phyloP scores from a whole-genome alignment of 2,888 invertebrate species.

The Schizaphis graminum region DNA sequence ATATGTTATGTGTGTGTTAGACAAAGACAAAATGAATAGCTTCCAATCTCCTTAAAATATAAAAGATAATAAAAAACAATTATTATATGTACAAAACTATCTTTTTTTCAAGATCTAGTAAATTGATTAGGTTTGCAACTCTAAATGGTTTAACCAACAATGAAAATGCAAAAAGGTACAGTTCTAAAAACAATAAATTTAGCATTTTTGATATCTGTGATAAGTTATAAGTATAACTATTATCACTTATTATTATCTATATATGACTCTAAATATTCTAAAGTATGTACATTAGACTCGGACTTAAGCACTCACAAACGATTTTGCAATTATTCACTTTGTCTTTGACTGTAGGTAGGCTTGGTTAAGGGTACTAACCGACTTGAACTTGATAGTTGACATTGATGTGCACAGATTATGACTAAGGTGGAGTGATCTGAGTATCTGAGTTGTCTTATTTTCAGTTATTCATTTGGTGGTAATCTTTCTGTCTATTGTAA shows the following conservation, averaged over 20 bases:
- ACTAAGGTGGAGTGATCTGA: constrained; percentile 32
- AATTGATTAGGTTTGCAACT: background rate
- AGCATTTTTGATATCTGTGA: too few species aligned
- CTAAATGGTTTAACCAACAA: background rate
- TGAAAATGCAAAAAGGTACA: background rate
- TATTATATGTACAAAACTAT: background rate
- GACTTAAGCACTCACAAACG: background rate
- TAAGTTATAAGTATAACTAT: too few species aligned
- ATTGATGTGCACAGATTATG: constrained; percentile 25
- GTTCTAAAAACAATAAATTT: too few species aligned
- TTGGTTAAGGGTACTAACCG: constrained; percentile 56
- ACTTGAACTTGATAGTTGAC: constrained; percentile 40
- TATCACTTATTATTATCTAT: too few species aligned
- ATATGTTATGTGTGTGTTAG: too few species aligned
- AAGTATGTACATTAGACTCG: background rate
- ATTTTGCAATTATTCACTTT: background rate
- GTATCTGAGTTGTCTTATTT: constrained; percentile 18
- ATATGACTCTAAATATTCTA: background rate
- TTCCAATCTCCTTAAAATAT: too few species aligned
- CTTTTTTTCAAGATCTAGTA: too few species aligned
- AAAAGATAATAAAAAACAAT: too few species aligned
- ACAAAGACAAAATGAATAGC: too few species aligned
- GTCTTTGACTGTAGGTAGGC: background rate
- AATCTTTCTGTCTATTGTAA: constrained; percentile 55
- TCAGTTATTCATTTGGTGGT: constrained; percentile 36